A percentile compares a stretch with the other conserved stretches of the same genome.
phyloP scores from a whole-genome alignment of 2,113 vertebrate species.

The Azemiops feae region DNA sequence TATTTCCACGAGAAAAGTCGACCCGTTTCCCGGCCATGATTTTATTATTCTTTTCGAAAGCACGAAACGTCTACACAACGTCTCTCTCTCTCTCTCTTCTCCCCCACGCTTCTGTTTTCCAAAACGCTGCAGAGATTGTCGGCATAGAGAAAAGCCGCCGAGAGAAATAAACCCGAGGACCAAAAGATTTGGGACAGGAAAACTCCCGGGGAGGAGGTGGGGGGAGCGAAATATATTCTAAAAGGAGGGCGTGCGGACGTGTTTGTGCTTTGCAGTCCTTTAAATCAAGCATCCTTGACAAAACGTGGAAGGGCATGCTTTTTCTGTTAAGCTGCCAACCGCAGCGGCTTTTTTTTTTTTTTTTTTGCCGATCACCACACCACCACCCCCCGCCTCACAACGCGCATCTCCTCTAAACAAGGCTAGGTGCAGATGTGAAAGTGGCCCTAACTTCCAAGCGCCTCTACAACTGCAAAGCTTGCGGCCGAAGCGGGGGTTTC shows the following conservation, averaged over 20 bases:
- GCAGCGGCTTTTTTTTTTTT: not conserved
- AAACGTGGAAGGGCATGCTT: not conserved
- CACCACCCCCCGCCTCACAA: not conserved
- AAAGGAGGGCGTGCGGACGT: not conserved
- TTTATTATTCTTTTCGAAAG: constrained; percentile 10
- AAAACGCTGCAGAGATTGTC: constrained; percentile 56
- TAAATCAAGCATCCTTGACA: constrained; percentile 16
- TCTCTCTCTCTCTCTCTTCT: not conserved
- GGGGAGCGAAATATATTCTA: constrained; percentile 50
- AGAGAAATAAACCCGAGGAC: constrained; percentile 36
- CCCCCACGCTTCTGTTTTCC: not conserved
- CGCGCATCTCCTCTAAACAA: not conserved
- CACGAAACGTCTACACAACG: constrained; percentile 1
- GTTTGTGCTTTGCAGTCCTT: constrained; percentile 31
- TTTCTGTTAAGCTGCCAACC: not conserved
- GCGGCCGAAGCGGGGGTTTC: not conserved
- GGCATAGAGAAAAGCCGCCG: constrained; percentile 36
- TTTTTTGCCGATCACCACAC: constrained; percentile 11
- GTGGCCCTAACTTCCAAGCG: not conserved
- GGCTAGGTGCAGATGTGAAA: constrained; percentile 1
- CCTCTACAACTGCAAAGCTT: not conserved
- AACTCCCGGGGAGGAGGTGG: constrained; percentile 21
- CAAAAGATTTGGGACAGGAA: constrained; percentile 28
- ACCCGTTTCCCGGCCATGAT: not conserved
- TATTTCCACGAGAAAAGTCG: not conserved